Conservation (phyloP, 2,113 vertebrate genomes). For the Rhabdornis inornatus region DNA sequence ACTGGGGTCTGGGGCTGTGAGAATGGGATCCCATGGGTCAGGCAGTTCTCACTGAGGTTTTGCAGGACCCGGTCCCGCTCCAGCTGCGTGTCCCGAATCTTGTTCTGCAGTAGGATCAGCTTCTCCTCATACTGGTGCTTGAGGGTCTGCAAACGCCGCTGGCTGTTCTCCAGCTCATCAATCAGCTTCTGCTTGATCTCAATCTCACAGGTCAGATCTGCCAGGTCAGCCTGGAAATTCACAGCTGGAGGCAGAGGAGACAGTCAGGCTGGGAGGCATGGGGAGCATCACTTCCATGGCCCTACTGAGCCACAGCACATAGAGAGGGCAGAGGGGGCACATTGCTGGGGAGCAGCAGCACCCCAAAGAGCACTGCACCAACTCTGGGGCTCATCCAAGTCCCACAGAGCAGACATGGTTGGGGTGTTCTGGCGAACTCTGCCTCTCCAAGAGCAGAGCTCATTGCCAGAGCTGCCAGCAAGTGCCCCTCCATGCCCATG, state of each 20-base stretch:
- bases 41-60: slow-evolving; percentile 86
- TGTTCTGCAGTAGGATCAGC: slow-evolving; percentile 93
- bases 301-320: not conserved
- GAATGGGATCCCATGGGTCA: not conserved
- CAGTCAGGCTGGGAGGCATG: not conserved
- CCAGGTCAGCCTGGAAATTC: slow-evolving; percentile 91
- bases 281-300: not conserved
- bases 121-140: slow-evolving; percentile 98
- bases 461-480: not conserved
- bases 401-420: rapidly evolving
- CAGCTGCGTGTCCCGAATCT: slow-evolving; percentile 95
- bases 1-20: rapidly evolving
- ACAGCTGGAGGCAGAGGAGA: slow-evolving; percentile 64
- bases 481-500: not conserved
- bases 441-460: not conserved
- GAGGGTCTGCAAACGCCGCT: slow-evolving; percentile 88
- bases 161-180: slow-evolving; percentile 96
- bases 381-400: not conserved
- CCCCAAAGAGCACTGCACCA: not conserved
- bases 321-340: not conserved
- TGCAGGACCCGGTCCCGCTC: slow-evolving; percentile 94
- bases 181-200: slow-evolving; percentile 99
- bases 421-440: not conserved
- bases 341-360: not conserved
- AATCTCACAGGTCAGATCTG: slow-evolving; percentile 94